These are phyloP conservation scores for Gobio occitaniae DNA, from an alignment of 2,797 vertebrate species.

Conservation along the genomic window DNA sequence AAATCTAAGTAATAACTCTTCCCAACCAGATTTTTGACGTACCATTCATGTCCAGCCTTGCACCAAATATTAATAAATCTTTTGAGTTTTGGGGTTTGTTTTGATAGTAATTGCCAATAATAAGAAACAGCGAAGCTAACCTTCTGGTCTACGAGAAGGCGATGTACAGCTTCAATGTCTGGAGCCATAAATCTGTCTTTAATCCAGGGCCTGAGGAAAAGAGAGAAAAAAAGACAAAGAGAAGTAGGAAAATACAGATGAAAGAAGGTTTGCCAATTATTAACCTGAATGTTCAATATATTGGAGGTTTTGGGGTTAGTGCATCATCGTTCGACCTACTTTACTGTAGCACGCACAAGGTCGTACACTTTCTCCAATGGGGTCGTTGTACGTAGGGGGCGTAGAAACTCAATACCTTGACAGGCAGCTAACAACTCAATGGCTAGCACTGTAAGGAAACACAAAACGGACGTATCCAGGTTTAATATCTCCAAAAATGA, in stretches of 20 bases:
- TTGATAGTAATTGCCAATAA: background rate
- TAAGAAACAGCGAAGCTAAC: conserved; percentile 67
- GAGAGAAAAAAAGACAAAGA: conserved; percentile 23
- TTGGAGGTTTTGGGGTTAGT: conserved; percentile 61
- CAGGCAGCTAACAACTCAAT: conserved; percentile 95
- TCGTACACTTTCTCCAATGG: conserved; percentile 98
- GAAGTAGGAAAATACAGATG: conserved; percentile 1
- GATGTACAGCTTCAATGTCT: conserved; percentile 92
- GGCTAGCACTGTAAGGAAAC: conserved; percentile 84
- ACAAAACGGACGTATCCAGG: background rate
- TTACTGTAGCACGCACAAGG: conserved; percentile 94
- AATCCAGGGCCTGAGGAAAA: conserved; percentile 88
- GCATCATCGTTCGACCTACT: conserved; percentile 82
- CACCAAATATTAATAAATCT: background rate
- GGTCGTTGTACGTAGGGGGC: conserved; percentile 93
- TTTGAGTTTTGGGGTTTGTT: background rate
- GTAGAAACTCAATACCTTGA: conserved; percentile 98
- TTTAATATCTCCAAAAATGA: background rate
- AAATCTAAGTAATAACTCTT: background rate
- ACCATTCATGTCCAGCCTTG: background rate
- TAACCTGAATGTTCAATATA: conserved; percentile 66
- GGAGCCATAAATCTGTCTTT: conserved; percentile 99
- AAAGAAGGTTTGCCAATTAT: conserved; percentile 61
- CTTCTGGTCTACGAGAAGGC: conserved; percentile 92
- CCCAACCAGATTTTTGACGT: background rate